Evolutionary conservation across 2,113 vertebrate genomes (phyloP).

Genomic region (Dasyurus viverrinus): DNA sequence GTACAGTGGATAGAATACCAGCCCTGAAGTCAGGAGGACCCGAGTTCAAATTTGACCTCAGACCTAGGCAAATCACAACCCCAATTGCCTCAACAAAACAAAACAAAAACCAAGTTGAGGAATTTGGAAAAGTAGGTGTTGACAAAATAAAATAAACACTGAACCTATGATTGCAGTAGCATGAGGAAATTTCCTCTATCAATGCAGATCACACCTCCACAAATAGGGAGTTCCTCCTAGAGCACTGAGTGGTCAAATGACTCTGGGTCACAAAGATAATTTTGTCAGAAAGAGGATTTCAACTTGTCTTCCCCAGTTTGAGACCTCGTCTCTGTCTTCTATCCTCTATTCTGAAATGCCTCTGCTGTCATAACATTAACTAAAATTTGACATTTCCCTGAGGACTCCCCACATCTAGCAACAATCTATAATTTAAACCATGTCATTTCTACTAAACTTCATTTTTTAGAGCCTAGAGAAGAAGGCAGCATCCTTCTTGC

Average conservation of each 20-base stretch:
- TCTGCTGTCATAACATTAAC: background rate
- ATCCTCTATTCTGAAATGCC: background rate
- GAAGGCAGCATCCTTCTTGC: background rate
- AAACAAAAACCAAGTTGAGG: conserved; percentile 52
- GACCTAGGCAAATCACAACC: too few relatives aligned
- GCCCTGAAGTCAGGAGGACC: too few relatives aligned
- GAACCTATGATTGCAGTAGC: background rate
- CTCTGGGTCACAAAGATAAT: background rate
- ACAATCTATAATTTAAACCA: background rate
- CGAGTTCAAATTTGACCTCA: too few relatives aligned
- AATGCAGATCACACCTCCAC: background rate
- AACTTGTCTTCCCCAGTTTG: background rate
- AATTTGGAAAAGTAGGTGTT: conserved; percentile 70
- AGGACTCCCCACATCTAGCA: background rate
- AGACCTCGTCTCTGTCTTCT: background rate
- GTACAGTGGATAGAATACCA: too few relatives aligned
- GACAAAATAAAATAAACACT: conserved; percentile 31
- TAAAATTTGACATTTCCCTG: background rate
- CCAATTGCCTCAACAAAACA: too few relatives aligned
- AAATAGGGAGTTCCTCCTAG: background rate
- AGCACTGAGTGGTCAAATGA: background rate
- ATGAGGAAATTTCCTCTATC: too few relatives aligned
- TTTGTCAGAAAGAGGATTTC: background rate
- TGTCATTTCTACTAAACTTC: background rate
- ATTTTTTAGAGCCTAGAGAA: background rate